Evolutionary conservation across 2,113 vertebrate species (phyloP), one percentile per base, ranked within the genome.

Genomic region (Actenoides hombroni): DNA sequence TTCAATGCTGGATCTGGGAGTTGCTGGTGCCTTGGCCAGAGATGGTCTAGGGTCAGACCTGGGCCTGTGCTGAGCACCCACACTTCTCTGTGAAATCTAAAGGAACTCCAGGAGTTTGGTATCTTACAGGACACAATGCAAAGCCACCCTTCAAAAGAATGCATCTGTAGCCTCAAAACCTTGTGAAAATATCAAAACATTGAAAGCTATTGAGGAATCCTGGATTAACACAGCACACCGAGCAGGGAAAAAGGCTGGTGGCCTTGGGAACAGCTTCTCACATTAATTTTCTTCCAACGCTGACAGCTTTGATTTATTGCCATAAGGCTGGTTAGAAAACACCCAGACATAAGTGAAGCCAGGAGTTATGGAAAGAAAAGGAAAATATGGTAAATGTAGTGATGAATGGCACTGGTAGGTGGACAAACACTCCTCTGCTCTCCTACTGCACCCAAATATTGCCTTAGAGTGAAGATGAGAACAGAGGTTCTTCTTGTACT

Each of bases 291-390:
- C 95, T 88, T 88, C 87, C 96, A 91, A 68, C 19, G 74, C 88
- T 97, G 97, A 97, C 97, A 97, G 83, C 92, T 96, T 95, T 97
- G 97, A 97, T 97, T 97, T 97, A 97, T 97, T 88, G 83, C 96
- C 88, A 76, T 64, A 44, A 92, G 91, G 89, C 92, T 95, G 89
- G 89, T 87, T 95, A 96, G 95, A 97, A 96, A 97, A 96, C 91
- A 96, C 92, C 81, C 96, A 96, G 96, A 96, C 96, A 29, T 96
- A 92, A 97, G 94, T 13, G 49, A 96, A 96, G 95, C 95, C 96
- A 96, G 91, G 94, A 97, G 94, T 95, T 97, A 94, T 86, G 94
- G 96, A 94, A 94, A 92, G 92, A 90, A 85, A 94, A 90, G 80
- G 91, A 87, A 96, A 97, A 96, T 71, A 87, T 77, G 93, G 95